Evolutionary conservation across 2,888 invertebrate species (phyloP).

Genomic region (Dynastes grantii): DNA sequence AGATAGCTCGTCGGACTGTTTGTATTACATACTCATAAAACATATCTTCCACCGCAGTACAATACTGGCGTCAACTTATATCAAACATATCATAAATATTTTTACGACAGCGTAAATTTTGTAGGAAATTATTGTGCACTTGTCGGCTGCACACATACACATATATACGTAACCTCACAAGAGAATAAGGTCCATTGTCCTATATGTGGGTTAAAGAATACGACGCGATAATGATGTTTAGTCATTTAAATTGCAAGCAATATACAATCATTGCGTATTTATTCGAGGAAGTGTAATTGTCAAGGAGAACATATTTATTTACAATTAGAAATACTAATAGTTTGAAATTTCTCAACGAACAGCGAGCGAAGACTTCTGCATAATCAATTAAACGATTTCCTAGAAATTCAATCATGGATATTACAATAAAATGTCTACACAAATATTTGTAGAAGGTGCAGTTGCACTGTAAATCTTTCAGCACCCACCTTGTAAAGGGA

Average conservation of each 20-base stretch:
- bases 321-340: too few species aligned
- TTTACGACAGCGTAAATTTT: slow-evolving; percentile 36
- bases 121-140: slow-evolving; percentile 35
- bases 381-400: too few species aligned
- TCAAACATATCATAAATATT: slow-evolving; percentile 38
- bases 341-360: too few species aligned
- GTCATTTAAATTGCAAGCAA: slow-evolving; percentile 28
- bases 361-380: too few species aligned
- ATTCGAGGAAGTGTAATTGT: background rate
- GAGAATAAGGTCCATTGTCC: slow-evolving; percentile 37
- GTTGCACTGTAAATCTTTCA: too few species aligned
- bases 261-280: slow-evolving; percentile 17
- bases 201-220: slow-evolving; percentile 46
- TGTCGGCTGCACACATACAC: background rate
- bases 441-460: too few species aligned
- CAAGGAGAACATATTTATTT: too few species aligned
- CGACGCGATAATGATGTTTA: slow-evolving; percentile 21
- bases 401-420: too few species aligned
- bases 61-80: slow-evolving; percentile 33
- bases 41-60: slow-evolving; percentile 14
- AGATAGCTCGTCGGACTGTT: slow-evolving; percentile 5
- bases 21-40: slow-evolving; percentile 28
- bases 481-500: too few species aligned
- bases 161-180: background rate
- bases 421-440: too few species aligned